phyloP scores from a whole-genome alignment of 2,888 invertebrate species.

The Amblyteles armatorius region DNA sequence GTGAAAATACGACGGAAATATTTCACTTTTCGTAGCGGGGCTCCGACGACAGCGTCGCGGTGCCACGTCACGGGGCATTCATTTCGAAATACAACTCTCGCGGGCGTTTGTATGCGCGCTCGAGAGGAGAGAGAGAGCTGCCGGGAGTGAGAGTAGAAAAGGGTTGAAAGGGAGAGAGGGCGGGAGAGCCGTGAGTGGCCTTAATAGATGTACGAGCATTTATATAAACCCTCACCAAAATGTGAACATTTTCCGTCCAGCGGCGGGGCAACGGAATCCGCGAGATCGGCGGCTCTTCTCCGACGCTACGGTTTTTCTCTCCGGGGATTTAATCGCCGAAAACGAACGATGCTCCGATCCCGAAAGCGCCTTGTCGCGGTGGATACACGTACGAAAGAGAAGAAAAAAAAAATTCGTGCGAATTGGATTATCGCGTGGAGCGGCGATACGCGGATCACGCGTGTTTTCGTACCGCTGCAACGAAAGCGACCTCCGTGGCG shows the following conservation, averaged over 20 bases:
- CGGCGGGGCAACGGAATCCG: slow-evolving; percentile 36
- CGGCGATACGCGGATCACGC: slow-evolving; percentile 3
- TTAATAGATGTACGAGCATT: slow-evolving; percentile 84
- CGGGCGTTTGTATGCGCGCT: slow-evolving; percentile 38
- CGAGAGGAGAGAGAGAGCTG: background rate
- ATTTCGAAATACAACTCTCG: slow-evolving; percentile 80
- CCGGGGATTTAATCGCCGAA: background rate
- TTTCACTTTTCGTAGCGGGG: slow-evolving; percentile 83
- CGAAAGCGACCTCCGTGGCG: slow-evolving; percentile 39
- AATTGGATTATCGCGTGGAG: slow-evolving; percentile 19
- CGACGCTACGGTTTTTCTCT: background rate
- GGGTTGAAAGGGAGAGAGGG: slow-evolving; percentile 22
- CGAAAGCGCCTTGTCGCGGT: background rate
- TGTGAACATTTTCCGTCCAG: slow-evolving; percentile 58
- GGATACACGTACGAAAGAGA: background rate
- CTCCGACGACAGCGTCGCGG: slow-evolving; percentile 83
- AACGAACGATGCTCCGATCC: slow-evolving; percentile 6
- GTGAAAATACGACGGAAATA: slow-evolving; percentile 84
- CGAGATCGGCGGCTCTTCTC: slow-evolving; percentile 39
- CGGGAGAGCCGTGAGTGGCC: slow-evolving; percentile 76
- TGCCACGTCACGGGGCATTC: slow-evolving; percentile 83
- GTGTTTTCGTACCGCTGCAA: slow-evolving; percentile 27
- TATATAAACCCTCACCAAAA: slow-evolving; percentile 76
- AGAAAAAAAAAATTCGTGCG: slow-evolving; percentile 35
- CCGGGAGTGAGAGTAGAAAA: slow-evolving; percentile 24